A percentile compares a stretch with the other conserved stretches of the same genome.
Evolutionary conservation across 2,888 invertebrate species (phyloP).

Genomic region (Nymphalis c-album): DNA sequence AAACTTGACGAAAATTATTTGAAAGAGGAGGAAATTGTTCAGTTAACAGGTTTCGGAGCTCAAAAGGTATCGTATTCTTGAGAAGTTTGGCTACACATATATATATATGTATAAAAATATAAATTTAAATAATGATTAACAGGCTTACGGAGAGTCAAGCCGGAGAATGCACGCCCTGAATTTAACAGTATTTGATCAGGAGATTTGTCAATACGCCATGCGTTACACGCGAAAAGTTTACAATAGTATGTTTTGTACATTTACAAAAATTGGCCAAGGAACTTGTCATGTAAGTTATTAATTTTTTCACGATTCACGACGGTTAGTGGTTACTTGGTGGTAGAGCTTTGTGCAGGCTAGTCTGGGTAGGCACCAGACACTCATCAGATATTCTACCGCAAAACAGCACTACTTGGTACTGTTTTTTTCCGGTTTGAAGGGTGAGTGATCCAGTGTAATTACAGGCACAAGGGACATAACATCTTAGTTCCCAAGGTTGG

Average conservation of each 20-base stretch:
- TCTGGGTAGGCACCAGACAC: too few species aligned
- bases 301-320: neutral
- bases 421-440: too few species aligned
- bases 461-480: too few species aligned
- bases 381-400: too few species aligned
- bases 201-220: constrained; percentile 67
- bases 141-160: constrained; percentile 62
- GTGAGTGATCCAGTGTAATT: too few species aligned
- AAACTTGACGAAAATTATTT: constrained; percentile 47
- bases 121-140: constrained; percentile 25
- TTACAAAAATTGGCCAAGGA: constrained; percentile 65
- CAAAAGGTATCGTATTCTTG: constrained; percentile 46
- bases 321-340: too few species aligned
- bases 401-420: too few species aligned
- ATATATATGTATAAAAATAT: neutral
- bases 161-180: constrained; percentile 56
- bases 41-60: constrained; percentile 68
- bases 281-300: constrained; percentile 67
- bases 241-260: constrained; percentile 71
- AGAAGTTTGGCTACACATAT: neutral
- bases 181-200: constrained; percentile 65
- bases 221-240: constrained; percentile 60
- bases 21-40: constrained; percentile 56
- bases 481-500: too few species aligned
- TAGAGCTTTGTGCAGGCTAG: too few species aligned